phyloP scores from a whole-genome alignment of 2,113 vertebrate genomes.

The Mormyrus lacerda region DNA sequence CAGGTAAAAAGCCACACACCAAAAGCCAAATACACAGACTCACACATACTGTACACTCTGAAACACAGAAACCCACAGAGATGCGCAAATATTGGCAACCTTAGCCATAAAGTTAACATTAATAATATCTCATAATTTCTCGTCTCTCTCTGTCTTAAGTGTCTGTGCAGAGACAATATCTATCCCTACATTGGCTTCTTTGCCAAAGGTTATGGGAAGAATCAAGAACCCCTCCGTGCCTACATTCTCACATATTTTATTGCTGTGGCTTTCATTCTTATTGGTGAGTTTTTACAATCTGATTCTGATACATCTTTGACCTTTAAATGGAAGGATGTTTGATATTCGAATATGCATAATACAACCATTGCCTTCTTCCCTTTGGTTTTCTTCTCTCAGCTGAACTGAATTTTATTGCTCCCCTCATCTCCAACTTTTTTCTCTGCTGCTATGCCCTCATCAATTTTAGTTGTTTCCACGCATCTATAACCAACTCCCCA shows the following conservation, averaged over 20 bases:
- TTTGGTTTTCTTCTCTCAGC: conserved; percentile 39
- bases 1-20: conserved; percentile 43
- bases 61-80: not conserved
- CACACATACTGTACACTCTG: not conserved
- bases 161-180: conserved; percentile 63
- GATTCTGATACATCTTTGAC: not conserved
- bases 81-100: not conserved
- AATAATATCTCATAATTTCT: not conserved
- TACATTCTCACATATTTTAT: conserved; percentile 61
- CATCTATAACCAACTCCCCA: conserved; percentile 62
- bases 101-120: not conserved
- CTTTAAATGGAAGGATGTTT: not conserved
- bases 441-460: conserved; percentile 66
- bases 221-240: conserved; percentile 55
- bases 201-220: conserved; percentile 65
- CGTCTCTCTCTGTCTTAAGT: conserved; percentile 39
- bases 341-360: not conserved
- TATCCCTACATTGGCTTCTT: conserved; percentile 64
- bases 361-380: not conserved
- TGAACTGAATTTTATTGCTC: conserved; percentile 56
- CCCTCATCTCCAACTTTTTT: conserved; percentile 67
- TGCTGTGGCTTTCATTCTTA: conserved; percentile 60
- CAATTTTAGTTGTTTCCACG: conserved; percentile 70
- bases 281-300: conserved; percentile 47
- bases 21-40: not conserved